Evolutionary conservation across 1,140 invertebrate species (phyloP), one percentile per base, ranked within the genome.

Genomic region (Pseudomyrmex cubaensis): DNA sequence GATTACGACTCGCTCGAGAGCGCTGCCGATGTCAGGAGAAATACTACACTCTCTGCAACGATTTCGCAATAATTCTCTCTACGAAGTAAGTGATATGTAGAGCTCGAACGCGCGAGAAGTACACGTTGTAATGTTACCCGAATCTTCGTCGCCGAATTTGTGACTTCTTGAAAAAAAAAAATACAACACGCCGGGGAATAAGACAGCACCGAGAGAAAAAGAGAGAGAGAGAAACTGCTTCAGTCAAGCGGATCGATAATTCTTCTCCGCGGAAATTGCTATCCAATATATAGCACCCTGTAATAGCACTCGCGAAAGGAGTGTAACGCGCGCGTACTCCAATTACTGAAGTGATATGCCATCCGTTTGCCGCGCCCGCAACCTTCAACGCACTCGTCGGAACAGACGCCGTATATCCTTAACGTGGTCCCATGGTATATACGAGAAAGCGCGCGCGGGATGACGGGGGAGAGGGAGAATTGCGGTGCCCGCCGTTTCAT

Each of bases 331-430:
- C 54, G 56, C 76, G 44, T 78, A 50, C 54, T 70, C 66, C 66
- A 61, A 80, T 80, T 80, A 72, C 54, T 50, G 50, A 72, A 59
- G 54, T 56, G 76, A 80, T 59, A 70, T 52, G 35, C 61, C 22
- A 52, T 50, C 20, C n/a, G 15, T 17, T 25, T 25, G 46, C 46
- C 44, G 15, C 44, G 8, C 12, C 20, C 7, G 54, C n/a, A 50
- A 35, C 15, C 54, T 56, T 64, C 62, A 15, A 46, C n/a, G 69
- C 69, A 35, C 54, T 7, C 20, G 20, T 50, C n/a, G n/a, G 9
- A 66, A 35, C 17, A 63, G 50, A 12, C 50, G 50, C 50, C 35
- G 35, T 35, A 35, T 35, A 35, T 35, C 35, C 35, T 35, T 35
- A 35, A 35, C 35, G 35, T 20, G 20, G 20, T 7, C 35, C 5